phyloP scores from a whole-genome alignment of 2,797 vertebrate genomes.

The Chaetophractus vellerosus region DNA sequence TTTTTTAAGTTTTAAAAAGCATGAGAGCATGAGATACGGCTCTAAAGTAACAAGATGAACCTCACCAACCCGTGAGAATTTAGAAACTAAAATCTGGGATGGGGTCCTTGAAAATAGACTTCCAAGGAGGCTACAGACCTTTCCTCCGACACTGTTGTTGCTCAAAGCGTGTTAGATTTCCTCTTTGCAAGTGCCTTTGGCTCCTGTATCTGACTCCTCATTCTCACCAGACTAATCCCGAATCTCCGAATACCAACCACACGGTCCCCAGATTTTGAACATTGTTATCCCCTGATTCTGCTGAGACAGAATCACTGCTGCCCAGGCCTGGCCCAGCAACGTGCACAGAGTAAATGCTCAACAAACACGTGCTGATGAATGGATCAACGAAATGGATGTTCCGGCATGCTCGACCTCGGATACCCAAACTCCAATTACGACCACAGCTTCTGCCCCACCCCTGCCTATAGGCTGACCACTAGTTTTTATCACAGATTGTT shows the following conservation, averaged over 20 bases:
- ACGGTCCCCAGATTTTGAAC: neutral
- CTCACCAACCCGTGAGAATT: neutral
- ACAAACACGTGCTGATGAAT: neutral
- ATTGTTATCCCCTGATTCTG: neutral
- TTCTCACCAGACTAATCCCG: neutral
- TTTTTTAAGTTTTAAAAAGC: too few species aligned
- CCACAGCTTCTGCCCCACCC: neutral
- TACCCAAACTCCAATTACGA: neutral
- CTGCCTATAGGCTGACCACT: neutral
- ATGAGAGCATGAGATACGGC: neutral
- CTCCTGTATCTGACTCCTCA: neutral
- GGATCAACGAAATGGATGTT: neutral
- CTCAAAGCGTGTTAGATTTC: neutral
- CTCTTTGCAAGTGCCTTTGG: neutral
- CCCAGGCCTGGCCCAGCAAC: neutral
- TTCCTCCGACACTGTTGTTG: neutral
- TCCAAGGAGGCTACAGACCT: neutral
- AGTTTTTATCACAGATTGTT: neutral
- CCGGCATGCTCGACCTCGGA: neutral
- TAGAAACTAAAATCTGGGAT: constrained; percentile 8
- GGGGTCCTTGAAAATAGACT: neutral
- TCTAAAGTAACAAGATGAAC: neutral
- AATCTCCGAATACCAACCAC: neutral
- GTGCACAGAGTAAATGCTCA: neutral
- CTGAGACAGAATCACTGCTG: neutral